Evolutionary conservation across 1,140 invertebrate genomes (phyloP).

Genomic region (Microplitis mediator): DNA sequence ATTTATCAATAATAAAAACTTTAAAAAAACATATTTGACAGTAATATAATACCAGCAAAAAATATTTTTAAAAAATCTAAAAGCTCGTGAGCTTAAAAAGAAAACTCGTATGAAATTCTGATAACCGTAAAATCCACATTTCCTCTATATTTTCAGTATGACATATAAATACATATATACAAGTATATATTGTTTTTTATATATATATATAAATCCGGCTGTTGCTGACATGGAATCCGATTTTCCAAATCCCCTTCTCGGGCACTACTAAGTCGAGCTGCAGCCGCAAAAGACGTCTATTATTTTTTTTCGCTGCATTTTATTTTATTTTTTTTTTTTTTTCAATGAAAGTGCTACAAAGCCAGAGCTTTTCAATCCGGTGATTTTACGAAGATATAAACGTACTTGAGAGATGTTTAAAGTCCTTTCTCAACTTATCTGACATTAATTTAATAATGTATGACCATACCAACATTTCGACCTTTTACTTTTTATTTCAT

Average conservation of each 20-base stretch:
- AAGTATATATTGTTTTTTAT: background rate
- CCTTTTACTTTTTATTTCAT: background rate
- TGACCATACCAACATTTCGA: no score
- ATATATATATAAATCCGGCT: slow-evolving; percentile 9
- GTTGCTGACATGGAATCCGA: slow-evolving; percentile 26
- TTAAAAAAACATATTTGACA: background rate
- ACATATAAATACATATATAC: no score
- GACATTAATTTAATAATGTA: background rate
- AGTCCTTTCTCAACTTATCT: background rate
- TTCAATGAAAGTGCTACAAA: background rate
- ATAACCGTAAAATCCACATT: slow-evolving; percentile 7
- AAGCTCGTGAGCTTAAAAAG: background rate
- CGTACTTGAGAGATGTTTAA: background rate
- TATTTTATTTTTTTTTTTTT: background rate
- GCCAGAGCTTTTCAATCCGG: background rate
- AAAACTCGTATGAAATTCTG: slow-evolving; percentile 13
- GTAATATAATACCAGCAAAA: background rate
- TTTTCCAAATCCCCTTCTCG: slow-evolving; percentile 30
- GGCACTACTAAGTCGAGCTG: background rate
- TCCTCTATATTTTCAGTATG: slow-evolving; percentile 1
- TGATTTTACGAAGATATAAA: slow-evolving; percentile 13
- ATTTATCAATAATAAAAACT: background rate
- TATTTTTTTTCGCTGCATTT: background rate
- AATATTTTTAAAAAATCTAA: background rate
- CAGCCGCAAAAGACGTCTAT: slow-evolving; percentile 13